These are phyloP conservation scores for Phoenicopterus ruber DNA, from an alignment of 2,113 vertebrate species.

Conservation along the genomic window DNA sequence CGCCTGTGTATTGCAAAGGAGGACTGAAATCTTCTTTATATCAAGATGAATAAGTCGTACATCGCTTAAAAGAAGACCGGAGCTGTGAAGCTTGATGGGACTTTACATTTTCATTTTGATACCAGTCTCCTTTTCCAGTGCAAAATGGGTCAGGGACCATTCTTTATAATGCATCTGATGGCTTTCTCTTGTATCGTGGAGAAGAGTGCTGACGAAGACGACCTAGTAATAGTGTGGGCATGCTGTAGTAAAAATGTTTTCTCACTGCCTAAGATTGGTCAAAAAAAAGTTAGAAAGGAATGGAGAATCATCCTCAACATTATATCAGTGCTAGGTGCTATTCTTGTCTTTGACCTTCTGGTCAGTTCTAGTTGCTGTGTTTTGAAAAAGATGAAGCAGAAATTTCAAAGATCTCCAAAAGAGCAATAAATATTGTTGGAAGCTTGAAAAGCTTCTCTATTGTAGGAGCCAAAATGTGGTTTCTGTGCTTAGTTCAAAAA, in stretches of 20 bases:
- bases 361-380: not conserved
- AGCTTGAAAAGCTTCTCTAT: not conserved
- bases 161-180: not conserved
- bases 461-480: not conserved
- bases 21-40: not conserved
- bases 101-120: not conserved
- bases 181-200: not conserved
- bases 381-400: not conserved
- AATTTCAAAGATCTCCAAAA: not conserved
- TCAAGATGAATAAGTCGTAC: not conserved
- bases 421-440: not conserved
- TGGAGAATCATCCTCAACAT: not conserved
- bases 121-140: not conserved
- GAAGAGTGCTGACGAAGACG: not conserved
- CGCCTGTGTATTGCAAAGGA: not conserved
- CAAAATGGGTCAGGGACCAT: not conserved
- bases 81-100: not conserved
- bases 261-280: not conserved
- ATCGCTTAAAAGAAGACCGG: not conserved
- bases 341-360: conserved; percentile 7
- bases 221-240: not conserved
- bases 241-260: not conserved
- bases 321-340: not conserved
- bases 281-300: not conserved
- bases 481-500: not conserved